These are phyloP conservation scores for Danio jaintianensis DNA, from an alignment of 2,797 vertebrate species.

Conservation along the genomic window DNA sequence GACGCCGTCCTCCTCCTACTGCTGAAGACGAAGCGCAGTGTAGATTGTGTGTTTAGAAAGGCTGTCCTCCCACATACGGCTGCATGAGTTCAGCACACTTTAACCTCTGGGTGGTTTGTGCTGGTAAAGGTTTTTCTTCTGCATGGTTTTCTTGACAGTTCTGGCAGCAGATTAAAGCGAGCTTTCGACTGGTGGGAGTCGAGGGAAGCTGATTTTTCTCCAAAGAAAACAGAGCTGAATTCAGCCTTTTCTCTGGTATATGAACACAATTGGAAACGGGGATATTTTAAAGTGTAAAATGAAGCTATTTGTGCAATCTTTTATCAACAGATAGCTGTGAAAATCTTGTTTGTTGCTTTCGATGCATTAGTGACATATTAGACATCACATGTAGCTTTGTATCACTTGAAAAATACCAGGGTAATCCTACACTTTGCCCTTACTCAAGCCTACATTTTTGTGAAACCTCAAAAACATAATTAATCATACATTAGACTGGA, in stretches of 20 bases:
- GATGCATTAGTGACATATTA: no score
- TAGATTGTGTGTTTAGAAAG: slow-evolving; percentile 83
- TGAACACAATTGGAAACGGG: slow-evolving; percentile 91
- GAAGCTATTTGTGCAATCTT: slow-evolving; percentile 86
- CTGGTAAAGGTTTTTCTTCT: slow-evolving; percentile 77
- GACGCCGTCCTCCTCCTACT: slow-evolving; percentile 44
- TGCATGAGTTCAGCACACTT: slow-evolving; percentile 47
- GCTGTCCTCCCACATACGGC: slow-evolving; percentile 63
- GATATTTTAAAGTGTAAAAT: slow-evolving; percentile 74
- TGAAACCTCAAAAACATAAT: no score
- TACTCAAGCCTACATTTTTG: slow-evolving; percentile 62
- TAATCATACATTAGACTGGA: no score
- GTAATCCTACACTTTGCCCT: not conserved
- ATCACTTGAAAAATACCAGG: not conserved
- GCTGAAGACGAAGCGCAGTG: slow-evolving; percentile 44
- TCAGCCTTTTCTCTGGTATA: slow-evolving; percentile 28
- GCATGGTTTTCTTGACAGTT: slow-evolving; percentile 77
- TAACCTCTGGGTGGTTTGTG: slow-evolving; percentile 67
- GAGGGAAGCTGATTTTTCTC: slow-evolving; percentile 56
- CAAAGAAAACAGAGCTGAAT: slow-evolving; percentile 21
- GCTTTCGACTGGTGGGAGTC: slow-evolving; percentile 73
- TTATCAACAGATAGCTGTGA: slow-evolving; percentile 88
- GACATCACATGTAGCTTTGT: no score
- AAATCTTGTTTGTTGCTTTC: slow-evolving; percentile 90
- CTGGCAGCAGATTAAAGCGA: slow-evolving; percentile 77